Evolutionary conservation across 2,797 vertebrate genomes (phyloP).

Genomic region (Cirrhinus molitorella): DNA sequence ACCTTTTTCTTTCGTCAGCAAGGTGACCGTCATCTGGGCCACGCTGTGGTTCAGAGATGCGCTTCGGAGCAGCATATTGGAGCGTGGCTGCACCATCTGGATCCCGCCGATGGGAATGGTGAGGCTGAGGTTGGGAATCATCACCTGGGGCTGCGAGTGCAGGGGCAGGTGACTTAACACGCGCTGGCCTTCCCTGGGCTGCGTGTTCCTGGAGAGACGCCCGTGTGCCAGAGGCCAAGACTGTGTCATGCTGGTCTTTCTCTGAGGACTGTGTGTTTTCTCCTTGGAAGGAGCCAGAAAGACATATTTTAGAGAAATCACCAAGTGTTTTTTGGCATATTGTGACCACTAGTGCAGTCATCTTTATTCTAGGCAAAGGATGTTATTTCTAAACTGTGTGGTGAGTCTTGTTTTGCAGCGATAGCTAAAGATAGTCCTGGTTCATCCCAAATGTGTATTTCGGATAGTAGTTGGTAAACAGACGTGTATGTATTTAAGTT

Average conservation of each 20-base stretch:
- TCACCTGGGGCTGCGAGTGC: constrained; percentile 87
- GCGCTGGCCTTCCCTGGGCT: constrained; percentile 73
- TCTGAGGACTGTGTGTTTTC: constrained; percentile 54
- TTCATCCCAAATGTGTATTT: constrained; percentile 65
- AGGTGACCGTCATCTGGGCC: constrained; percentile 4
- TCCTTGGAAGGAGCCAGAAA: constrained; percentile 56
- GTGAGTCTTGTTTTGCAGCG: constrained; percentile 61
- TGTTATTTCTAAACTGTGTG: constrained; percentile 29
- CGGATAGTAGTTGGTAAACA: constrained; percentile 72
- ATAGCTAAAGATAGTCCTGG: constrained; percentile 62
- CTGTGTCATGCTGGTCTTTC: constrained; percentile 30
- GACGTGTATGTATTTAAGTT: constrained; percentile 69
- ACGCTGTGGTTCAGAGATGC: constrained; percentile 57
- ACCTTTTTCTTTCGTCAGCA: constrained; percentile 16
- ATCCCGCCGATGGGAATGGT: constrained; percentile 91
- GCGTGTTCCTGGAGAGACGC: constrained; percentile 51
- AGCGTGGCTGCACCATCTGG: constrained; percentile 87
- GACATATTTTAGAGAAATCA: constrained; percentile 38
- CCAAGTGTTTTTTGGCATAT: constrained; percentile 4
- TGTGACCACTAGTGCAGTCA: constrained; percentile 23
- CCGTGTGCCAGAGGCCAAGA: constrained; percentile 43
- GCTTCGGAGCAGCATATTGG: constrained; percentile 74
- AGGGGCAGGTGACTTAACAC: constrained; percentile 94
- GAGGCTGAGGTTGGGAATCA: constrained; percentile 73
- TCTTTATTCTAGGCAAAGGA: constrained; percentile 43